These are phyloP conservation scores for Linnaemya vulpina DNA, from an alignment of 2,888 invertebrate species.

Conservation along the genomic window DNA sequence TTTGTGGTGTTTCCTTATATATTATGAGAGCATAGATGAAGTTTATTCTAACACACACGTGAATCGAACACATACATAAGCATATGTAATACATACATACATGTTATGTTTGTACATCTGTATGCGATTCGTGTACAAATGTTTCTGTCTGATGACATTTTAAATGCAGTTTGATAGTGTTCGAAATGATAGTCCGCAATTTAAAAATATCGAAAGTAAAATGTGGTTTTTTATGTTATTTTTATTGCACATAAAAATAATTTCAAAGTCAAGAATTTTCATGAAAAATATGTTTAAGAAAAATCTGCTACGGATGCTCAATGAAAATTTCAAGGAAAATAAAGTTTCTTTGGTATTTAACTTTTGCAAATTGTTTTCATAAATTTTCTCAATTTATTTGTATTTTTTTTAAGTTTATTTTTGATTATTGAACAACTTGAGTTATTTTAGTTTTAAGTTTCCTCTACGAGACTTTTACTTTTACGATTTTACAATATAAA, in stretches of 20 bases:
- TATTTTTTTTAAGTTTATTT: not conserved
- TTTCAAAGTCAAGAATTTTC: constrained; percentile 9
- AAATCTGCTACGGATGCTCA: not conserved
- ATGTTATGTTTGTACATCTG: not conserved
- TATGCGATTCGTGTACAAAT: not conserved
- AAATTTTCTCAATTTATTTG: not conserved
- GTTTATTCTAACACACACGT: not conserved
- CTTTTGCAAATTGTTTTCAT: not conserved
- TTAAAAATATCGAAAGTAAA: constrained; percentile 1
- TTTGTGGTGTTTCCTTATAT: constrained; percentile 54
- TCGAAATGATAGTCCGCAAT: constrained; percentile 38
- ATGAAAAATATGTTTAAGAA: not conserved
- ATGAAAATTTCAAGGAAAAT: not conserved
- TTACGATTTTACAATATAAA: constrained; percentile 45
- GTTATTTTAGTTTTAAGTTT: not conserved
- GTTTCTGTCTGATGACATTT: constrained; percentile 29
- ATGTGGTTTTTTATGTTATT: constrained; percentile 3
- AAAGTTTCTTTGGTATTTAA: not conserved
- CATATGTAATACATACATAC: too few species aligned
- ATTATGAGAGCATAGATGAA: constrained; percentile 48
- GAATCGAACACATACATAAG: not conserved
- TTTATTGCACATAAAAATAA: not conserved
- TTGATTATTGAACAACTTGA: not conserved
- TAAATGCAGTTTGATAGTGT: constrained; percentile 66
- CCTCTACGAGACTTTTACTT: constrained; percentile 22